These are phyloP conservation scores for Alethe castanea DNA, from an alignment of 2,113 vertebrate genomes.

Conservation along the genomic window DNA sequence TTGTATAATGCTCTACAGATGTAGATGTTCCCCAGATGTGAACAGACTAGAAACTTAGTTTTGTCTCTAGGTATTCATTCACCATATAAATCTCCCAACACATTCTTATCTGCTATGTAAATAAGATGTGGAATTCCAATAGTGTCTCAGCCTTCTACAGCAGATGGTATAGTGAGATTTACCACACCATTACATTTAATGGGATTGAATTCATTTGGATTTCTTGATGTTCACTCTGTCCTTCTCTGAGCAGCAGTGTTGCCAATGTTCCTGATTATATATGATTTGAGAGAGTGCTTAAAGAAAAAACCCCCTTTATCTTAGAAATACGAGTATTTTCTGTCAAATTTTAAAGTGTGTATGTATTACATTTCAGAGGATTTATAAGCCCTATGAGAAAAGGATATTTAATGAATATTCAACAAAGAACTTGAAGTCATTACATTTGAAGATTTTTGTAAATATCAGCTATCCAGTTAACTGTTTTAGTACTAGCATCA, in stretches of 20 bases:
- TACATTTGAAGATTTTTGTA: slow-evolving; percentile 71
- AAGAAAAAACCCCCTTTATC: slow-evolving; percentile 71
- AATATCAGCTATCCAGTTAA: slow-evolving; percentile 68
- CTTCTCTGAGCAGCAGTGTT: slow-evolving; percentile 73
- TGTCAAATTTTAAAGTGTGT: slow-evolving; percentile 75
- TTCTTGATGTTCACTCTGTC: slow-evolving; percentile 82
- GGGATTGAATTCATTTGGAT: slow-evolving; percentile 85
- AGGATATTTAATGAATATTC: slow-evolving; percentile 81
- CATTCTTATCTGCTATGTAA: slow-evolving; percentile 85
- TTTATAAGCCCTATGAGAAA: slow-evolving; percentile 69
- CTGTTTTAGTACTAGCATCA: slow-evolving; percentile 54
- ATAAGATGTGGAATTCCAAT: slow-evolving; percentile 85
- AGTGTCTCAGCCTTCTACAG: slow-evolving; percentile 77
- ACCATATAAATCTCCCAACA: slow-evolving; percentile 77
- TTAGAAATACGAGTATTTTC: slow-evolving; percentile 77
- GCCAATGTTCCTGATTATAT: slow-evolving; percentile 79
- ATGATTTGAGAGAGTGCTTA: slow-evolving; percentile 80
- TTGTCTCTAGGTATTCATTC: slow-evolving; percentile 75
- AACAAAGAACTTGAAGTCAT: slow-evolving; percentile 68
- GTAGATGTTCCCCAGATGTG: slow-evolving; percentile 72
- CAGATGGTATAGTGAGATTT: slow-evolving; percentile 85
- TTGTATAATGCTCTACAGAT: slow-evolving; percentile 66
- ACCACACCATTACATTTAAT: slow-evolving; percentile 87
- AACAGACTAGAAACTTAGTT: slow-evolving; percentile 75
- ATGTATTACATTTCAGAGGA: slow-evolving; percentile 67